phyloP scores from a whole-genome alignment of 2,888 invertebrate genomes.

The Sinotaia quadrata region DNA sequence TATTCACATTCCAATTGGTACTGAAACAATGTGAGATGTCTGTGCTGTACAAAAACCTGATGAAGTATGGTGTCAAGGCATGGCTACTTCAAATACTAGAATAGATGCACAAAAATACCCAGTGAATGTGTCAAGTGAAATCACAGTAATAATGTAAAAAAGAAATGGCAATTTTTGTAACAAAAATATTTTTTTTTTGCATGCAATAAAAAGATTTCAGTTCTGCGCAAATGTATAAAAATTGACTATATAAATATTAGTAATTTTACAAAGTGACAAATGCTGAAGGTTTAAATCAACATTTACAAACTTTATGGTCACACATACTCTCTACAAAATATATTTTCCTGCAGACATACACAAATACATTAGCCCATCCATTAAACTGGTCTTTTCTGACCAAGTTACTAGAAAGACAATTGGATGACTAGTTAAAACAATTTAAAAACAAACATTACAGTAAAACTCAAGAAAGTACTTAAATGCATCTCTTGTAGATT shows the following conservation, averaged over 20 bases:
- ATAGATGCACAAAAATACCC: conserved; percentile 31
- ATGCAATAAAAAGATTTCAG: conserved; percentile 49
- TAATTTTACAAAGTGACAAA: conserved; percentile 46
- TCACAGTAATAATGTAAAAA: conserved; percentile 54
- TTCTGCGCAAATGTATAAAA: conserved; percentile 51
- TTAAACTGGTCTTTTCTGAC: not conserved
- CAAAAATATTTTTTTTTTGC: conserved; percentile 47
- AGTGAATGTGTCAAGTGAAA: conserved; percentile 46
- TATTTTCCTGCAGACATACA: conserved; percentile 33
- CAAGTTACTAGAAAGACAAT: too few relatives aligned
- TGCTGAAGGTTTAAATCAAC: conserved; percentile 42
- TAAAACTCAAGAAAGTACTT: too few relatives aligned
- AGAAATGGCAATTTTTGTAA: conserved; percentile 42
- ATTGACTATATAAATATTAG: conserved; percentile 43
- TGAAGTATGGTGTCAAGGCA: conserved; percentile 20
- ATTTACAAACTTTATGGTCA: conserved; percentile 29
- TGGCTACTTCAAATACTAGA: conserved; percentile 22
- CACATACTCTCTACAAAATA: conserved; percentile 38
- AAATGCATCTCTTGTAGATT: too few relatives aligned
- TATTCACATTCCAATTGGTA: too few relatives aligned
- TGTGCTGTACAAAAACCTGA: conserved; percentile 24
- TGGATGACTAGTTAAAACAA: too few relatives aligned
- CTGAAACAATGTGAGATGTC: too few relatives aligned
- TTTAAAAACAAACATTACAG: too few relatives aligned
- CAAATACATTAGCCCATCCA: conserved; percentile 1